Conservation (phyloP, 2,888 invertebrate genomes). For the Nemotelus nigrinus region DNA sequence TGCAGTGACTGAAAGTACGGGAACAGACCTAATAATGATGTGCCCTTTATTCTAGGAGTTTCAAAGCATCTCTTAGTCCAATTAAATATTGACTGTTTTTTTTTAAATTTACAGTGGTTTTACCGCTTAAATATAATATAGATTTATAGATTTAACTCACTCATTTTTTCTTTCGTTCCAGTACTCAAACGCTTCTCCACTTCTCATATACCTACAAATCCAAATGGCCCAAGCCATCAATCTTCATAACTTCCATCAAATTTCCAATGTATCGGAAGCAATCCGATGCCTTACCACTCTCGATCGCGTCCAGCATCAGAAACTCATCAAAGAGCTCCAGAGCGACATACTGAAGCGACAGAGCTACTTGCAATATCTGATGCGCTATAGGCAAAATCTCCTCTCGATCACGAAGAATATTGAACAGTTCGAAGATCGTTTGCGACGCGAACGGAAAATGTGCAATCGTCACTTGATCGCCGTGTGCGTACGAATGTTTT, state of each 20-base stretch:
- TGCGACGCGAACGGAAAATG: constrained; percentile 76
- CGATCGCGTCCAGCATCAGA: constrained; percentile 76
- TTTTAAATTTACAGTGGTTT: no score
- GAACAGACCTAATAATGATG: no score
- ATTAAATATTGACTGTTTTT: no score
- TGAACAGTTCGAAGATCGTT: constrained; percentile 70
- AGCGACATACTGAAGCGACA: constrained; percentile 81
- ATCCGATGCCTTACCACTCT: constrained; percentile 80
- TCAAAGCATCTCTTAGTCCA: no score
- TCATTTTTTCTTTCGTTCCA: constrained; percentile 48
- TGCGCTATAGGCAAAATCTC: constrained; percentile 81
- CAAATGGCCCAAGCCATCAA: constrained; percentile 86
- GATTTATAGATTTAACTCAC: neutral
- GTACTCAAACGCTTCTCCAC: constrained; percentile 62
- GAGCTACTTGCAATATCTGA: constrained; percentile 84
- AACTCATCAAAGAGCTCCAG: constrained; percentile 77
- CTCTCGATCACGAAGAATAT: constrained; percentile 79
- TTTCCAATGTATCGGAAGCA: constrained; percentile 85
- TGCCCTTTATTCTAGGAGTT: no score
- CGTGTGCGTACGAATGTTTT: constrained; percentile 81
- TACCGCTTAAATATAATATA: no score
- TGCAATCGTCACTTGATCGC: constrained; percentile 78
- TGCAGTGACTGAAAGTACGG: no score
- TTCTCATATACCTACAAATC: constrained; percentile 76
- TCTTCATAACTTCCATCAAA: constrained; percentile 78